phyloP scores from a whole-genome alignment of 2,888 invertebrate species.

The Pollenia labialis region DNA sequence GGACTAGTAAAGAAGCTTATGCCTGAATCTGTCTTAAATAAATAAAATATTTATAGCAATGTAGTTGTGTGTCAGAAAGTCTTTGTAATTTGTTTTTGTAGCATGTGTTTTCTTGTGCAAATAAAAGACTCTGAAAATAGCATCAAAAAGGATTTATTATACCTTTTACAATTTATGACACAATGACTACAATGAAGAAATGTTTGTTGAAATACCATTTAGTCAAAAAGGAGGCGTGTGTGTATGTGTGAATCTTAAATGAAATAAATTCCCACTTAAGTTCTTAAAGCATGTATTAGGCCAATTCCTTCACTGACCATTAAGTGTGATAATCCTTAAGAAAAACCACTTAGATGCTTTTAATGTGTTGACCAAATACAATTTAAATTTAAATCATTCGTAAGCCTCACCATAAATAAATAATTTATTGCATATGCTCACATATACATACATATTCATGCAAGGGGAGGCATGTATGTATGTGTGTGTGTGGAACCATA shows the following conservation, averaged over 20 bases:
- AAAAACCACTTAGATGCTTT: neutral
- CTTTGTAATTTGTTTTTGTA: slow-evolving; percentile 31
- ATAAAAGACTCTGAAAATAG: slow-evolving; percentile 74
- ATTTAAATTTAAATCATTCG: slow-evolving; percentile 31
- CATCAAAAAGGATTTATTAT: slow-evolving; percentile 80
- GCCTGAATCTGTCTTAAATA: neutral
- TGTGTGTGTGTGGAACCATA: slow-evolving; percentile 8
- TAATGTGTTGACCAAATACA: slow-evolving; percentile 19
- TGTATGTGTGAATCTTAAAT: too few relatives aligned
- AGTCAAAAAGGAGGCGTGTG: too few relatives aligned
- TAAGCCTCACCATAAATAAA: slow-evolving; percentile 6
- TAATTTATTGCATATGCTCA: slow-evolving; percentile 3
- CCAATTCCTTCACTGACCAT: slow-evolving; percentile 4
- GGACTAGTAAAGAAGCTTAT: neutral
- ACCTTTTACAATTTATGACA: slow-evolving; percentile 71
- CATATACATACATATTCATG: slow-evolving; percentile 7
- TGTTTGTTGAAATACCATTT: neutral
- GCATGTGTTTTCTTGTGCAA: slow-evolving; percentile 53
- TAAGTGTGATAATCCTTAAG: slow-evolving; percentile 11
- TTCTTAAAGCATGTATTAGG: neutral
- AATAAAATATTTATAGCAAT: slow-evolving; percentile 29
- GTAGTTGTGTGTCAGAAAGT: neutral
- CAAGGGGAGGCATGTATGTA: neutral
- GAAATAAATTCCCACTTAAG: neutral
- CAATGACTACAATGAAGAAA: slow-evolving; percentile 3